Base-by-base conservation (phyloP, 2,113 vertebrate genomes). In the Oryzias melastigma region DNA sequence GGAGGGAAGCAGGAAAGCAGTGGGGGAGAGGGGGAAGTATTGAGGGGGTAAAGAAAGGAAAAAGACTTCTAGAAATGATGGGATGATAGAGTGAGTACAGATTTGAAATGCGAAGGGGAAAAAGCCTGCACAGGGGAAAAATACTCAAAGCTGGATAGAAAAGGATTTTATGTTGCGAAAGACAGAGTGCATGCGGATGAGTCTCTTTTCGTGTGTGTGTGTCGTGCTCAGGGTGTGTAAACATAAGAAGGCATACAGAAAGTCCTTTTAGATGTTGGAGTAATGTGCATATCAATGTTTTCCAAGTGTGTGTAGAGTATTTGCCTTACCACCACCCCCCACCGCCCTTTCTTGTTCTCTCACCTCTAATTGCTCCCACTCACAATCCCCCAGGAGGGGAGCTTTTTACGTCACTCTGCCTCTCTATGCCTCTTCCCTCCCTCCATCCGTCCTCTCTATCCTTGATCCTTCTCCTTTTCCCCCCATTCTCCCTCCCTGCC, bases 341-440 rank as follows among this genome's bases (percentile, higher is more conserved):
- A 63, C 56, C 17, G 76, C 84, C 84, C 83, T 78, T 79, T 77
- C 67, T 71, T 70, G 58, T 86, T 85, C 78, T 85, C 85, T 88
- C 85, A 87, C 87, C 85, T 88, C 84, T 85, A 85, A 88, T 87
- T 85, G 82, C 81, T 89, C 82, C 62, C 87, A 84, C 85, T 89
- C 87, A 80, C 77, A 70, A 72, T 85, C 81, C 82, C 83, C 73
- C 83, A 64, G 68, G 85, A 87, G 87, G 71, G 73, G 64, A 71
- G 68, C 50, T 65, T 84, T 62, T 83, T 80, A 86, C 84, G 85
- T 89, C 87, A 83, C 77, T 48, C 65, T 14, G 61, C 66, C 62
- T 74, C 74, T 66, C 68, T 43, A 71, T 71, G 35, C 59, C 64
- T 71, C 60, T 48, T 62, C 48, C 70, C 68, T 71, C 55, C 67